Conservation (phyloP, 2,113 vertebrate species). For the Barnardius zonarius region DNA sequence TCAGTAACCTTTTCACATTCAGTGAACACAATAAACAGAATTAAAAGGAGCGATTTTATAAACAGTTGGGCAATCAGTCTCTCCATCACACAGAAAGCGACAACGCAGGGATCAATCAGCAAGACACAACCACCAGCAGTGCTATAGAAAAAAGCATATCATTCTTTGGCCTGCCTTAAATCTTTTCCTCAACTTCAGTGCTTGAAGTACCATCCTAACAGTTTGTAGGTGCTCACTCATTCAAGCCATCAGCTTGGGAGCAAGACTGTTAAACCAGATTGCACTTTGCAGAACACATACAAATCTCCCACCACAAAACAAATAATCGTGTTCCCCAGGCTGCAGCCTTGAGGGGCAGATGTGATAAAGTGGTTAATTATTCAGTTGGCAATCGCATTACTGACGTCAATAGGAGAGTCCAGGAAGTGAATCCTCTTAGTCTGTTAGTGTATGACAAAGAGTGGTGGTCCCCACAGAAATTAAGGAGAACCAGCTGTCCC, state of each 20-base stretch:
- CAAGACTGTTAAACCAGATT: background rate
- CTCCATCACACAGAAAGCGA: background rate
- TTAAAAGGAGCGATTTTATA: conserved; percentile 9
- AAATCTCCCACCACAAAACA: conserved; percentile 22
- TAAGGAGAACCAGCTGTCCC: conserved; percentile 36
- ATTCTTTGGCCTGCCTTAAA: background rate
- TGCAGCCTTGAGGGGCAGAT: conserved; percentile 35
- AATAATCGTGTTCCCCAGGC: conserved; percentile 25
- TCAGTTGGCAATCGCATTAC: conserved; percentile 74
- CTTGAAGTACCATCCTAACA: background rate
- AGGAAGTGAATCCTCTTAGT: conserved; percentile 70
- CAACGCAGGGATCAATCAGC: background rate
- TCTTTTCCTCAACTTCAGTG: background rate
- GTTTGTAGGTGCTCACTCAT: background rate
- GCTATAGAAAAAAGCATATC: background rate
- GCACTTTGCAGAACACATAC: background rate
- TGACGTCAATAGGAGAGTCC: conserved; percentile 68
- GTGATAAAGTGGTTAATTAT: conserved; percentile 67
- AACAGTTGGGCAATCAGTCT: conserved; percentile 27
- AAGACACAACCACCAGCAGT: background rate
- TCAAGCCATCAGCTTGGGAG: background rate
- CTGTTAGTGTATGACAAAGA: conserved; percentile 54
- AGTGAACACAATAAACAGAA: conserved; percentile 24
- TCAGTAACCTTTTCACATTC: conserved; percentile 46
- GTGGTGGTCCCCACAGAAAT: conserved; percentile 36